Evolutionary conservation across 2,113 vertebrate genomes (phyloP).

Genomic region (Gymnarchus niloticus): DNA sequence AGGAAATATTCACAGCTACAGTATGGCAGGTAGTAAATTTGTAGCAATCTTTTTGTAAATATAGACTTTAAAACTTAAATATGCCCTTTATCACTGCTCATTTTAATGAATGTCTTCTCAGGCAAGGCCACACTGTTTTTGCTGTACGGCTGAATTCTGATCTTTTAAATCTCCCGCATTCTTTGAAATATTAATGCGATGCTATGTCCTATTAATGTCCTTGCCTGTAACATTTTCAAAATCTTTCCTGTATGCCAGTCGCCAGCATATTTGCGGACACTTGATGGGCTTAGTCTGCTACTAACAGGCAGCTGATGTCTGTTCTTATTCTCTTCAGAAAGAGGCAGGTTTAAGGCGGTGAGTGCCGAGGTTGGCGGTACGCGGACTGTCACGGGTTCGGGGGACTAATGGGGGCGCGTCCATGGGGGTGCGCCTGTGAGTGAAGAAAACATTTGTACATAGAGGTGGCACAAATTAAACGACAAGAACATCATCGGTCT

Average conservation of each 20-base stretch:
- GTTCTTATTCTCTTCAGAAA: neutral
- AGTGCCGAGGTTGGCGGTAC: neutral
- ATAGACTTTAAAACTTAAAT: neutral
- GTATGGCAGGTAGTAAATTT: no score
- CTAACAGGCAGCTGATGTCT: neutral
- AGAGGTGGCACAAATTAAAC: constrained; percentile 9
- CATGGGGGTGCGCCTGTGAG: neutral
- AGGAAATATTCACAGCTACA: neutral
- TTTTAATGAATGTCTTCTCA: neutral
- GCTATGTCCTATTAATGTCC: neutral
- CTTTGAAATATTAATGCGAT: neutral
- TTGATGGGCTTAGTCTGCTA: neutral
- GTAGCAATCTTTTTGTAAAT: neutral
- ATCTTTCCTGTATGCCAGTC: no score
- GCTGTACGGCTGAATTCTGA: neutral
- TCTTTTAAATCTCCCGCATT: neutral
- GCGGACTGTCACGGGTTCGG: neutral
- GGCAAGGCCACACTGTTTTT: neutral
- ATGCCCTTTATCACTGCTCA: neutral
- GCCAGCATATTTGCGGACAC: neutral
- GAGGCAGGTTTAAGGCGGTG: neutral
- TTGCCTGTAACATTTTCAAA: neutral
- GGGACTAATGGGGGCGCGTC: neutral
- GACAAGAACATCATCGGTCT: neutral
- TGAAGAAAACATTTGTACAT: neutral